phyloP scores from a whole-genome alignment of 2,113 vertebrate genomes.

The Corythaeola cristata region DNA sequence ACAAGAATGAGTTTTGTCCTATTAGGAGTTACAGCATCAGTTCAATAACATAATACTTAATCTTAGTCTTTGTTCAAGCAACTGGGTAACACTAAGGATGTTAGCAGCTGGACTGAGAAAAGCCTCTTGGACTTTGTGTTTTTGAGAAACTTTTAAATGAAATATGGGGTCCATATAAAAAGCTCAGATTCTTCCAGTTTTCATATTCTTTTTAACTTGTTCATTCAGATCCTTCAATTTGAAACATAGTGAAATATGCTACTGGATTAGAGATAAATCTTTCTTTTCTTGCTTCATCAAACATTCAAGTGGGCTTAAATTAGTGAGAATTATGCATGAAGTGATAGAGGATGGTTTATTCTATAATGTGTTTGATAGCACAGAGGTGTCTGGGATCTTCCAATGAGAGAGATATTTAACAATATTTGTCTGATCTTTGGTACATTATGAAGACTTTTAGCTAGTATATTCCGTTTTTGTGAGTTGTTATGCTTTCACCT shows the following conservation, averaged over 20 bases:
- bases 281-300: background rate
- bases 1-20: background rate
- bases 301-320: background rate
- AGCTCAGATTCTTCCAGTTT: background rate
- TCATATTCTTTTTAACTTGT: background rate
- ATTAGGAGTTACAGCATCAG: background rate
- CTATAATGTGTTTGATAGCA: background rate
- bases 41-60: background rate
- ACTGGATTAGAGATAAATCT: background rate
- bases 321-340: background rate
- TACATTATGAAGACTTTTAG: background rate
- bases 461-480: background rate
- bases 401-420: background rate
- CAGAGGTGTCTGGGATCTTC: background rate
- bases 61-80: background rate
- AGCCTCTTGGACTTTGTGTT: background rate
- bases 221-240: background rate
- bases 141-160: background rate
- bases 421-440: background rate
- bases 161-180: background rate
- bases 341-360: background rate
- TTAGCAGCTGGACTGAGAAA: background rate
- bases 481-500: background rate
- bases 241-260: background rate
- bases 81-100: background rate